Evolutionary conservation across 2,797 vertebrate genomes (phyloP).

Genomic region (Oryzias dopingdopingensis): DNA sequence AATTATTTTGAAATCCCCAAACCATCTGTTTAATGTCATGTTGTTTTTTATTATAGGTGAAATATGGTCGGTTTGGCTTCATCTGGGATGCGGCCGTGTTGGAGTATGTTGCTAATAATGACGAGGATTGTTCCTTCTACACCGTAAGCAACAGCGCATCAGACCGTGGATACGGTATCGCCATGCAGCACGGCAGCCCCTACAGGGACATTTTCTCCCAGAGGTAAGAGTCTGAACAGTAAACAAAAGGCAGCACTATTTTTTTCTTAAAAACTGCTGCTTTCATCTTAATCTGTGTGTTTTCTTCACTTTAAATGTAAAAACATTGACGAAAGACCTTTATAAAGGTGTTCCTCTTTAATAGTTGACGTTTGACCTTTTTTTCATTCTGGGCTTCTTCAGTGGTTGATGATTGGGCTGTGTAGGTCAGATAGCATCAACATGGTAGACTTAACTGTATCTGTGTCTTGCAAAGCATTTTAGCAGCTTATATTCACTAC

Average conservation of each 20-base stretch:
- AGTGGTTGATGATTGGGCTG: constrained; percentile 20
- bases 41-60: constrained; percentile 80
- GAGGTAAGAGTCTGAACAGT: constrained; percentile 78
- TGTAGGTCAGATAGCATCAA: constrained; percentile 30
- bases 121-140: constrained; percentile 95
- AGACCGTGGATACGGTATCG: constrained; percentile 95
- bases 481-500: constrained; percentile 23
- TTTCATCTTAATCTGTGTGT: not conserved
- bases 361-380: not conserved
- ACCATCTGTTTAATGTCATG: constrained; percentile 7
- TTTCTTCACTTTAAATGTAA: constrained; percentile 10
- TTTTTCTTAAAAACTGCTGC: not conserved
- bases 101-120: constrained; percentile 95
- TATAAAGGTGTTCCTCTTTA: no score
- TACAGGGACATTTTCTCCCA: constrained; percentile 98
- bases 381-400: constrained; percentile 27
- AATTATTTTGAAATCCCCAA: constrained; percentile 3
- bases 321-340: constrained; percentile 1
- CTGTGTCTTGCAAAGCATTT: constrained; percentile 32
- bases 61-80: constrained; percentile 93
- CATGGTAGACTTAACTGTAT: constrained; percentile 38
- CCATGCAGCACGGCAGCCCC: constrained; percentile 96
- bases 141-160: constrained; percentile 87
- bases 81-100: constrained; percentile 96
- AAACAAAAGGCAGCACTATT: constrained; percentile 20